Evolutionary conservation across 2,888 invertebrate genomes (phyloP).

Genomic region (Drosophila colorata): DNA sequence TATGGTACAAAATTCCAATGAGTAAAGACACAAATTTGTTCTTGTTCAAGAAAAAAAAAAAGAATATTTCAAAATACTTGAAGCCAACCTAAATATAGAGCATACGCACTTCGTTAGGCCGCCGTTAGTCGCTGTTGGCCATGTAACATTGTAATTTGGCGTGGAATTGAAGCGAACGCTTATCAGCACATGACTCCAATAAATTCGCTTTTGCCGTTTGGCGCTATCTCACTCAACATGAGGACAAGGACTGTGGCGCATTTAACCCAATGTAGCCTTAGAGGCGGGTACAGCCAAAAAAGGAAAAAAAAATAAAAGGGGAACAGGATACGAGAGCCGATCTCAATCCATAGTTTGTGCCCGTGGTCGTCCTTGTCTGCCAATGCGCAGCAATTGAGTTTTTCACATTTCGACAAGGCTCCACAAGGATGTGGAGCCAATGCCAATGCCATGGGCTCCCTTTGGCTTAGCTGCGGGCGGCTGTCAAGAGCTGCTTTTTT

Average conservation of each 20-base stretch:
- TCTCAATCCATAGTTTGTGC: conserved; percentile 54
- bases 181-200: conserved; percentile 80
- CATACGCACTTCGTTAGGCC: conserved; percentile 20
- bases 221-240: conserved; percentile 68
- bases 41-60: neutral
- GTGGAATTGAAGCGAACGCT: conserved; percentile 68
- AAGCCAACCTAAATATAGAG: conserved; percentile 20
- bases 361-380: conserved; percentile 40
- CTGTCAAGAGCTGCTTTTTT: conserved; percentile 48
- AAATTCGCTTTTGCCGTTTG: conserved; percentile 72
- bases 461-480: conserved; percentile 63
- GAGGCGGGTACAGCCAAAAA: conserved; percentile 10
- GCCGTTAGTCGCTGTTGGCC: conserved; percentile 16
- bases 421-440: conserved; percentile 53
- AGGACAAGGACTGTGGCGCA: conserved; percentile 38
- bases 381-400: conserved; percentile 76
- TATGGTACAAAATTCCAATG: too few species aligned
- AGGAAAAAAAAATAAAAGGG: neutral
- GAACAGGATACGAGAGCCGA: conserved; percentile 16
- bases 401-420: conserved; percentile 76
- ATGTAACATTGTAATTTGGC: conserved; percentile 77
- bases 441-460: conserved; percentile 36
- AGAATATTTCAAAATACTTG: neutral
- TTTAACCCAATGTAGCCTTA: conserved; percentile 61
- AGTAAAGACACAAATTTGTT: too few species aligned